Evolutionary conservation across 2,888 invertebrate genomes (phyloP).

Genomic region (Camptogramma bilineatum): DNA sequence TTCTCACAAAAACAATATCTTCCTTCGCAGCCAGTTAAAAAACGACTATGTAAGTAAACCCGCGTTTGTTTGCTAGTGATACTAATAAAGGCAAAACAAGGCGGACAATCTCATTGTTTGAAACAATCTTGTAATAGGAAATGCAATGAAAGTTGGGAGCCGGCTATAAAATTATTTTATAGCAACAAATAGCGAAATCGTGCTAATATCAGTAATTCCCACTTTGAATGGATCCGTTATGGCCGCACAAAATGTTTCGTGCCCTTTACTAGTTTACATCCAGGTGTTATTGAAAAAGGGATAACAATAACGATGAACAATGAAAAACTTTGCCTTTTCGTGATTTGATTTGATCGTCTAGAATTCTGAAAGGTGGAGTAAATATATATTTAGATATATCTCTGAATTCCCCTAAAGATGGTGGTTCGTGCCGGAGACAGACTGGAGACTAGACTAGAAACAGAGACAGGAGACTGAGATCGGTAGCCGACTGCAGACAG

Average conservation of each 20-base stretch:
- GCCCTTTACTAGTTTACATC: constrained; percentile 23
- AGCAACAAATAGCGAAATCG: constrained; percentile 38
- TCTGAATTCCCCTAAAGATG: too few species aligned
- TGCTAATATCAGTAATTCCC: constrained; percentile 39
- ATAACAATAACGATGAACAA: constrained; percentile 5
- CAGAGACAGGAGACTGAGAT: too few species aligned
- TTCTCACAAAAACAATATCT: too few species aligned
- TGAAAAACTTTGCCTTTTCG: too few species aligned
- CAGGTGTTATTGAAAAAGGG: constrained; percentile 22
- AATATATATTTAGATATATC: too few species aligned
- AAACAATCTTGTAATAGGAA: constrained; percentile 29
- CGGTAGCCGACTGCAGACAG: too few species aligned
- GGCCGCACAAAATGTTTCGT: constrained; percentile 38
- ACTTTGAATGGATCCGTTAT: constrained; percentile 42
- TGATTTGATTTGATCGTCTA: too few species aligned
- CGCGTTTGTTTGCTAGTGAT: not conserved
- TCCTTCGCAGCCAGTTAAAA: too few species aligned
- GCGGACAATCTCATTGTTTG: constrained; percentile 18
- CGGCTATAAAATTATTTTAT: constrained; percentile 39
- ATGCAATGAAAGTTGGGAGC: constrained; percentile 35
- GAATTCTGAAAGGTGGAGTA: too few species aligned
- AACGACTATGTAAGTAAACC: too few species aligned
- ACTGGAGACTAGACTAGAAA: too few species aligned
- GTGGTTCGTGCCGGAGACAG: too few species aligned
- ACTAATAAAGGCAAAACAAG: not conserved